Conservation (phyloP, 2,113 vertebrate genomes). For the Pelodiscus sinensis region DNA sequence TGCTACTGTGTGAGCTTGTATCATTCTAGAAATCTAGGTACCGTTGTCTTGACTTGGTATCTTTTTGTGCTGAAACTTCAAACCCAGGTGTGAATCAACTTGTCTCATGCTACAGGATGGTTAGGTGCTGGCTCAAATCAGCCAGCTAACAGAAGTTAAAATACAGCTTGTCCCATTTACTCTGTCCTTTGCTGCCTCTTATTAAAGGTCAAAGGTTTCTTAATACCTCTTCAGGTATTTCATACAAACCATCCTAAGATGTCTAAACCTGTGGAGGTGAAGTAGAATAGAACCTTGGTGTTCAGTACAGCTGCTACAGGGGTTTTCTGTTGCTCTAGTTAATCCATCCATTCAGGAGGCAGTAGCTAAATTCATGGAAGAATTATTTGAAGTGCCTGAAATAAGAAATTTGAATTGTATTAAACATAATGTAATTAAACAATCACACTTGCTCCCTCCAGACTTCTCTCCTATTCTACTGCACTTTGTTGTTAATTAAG, state of each 20-base stretch:
- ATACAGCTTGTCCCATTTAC: background rate
- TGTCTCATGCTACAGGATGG: background rate
- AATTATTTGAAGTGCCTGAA: background rate
- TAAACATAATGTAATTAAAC: background rate
- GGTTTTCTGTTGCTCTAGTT: background rate
- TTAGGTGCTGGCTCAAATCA: background rate
- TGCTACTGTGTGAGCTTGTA: background rate
- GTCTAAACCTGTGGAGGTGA: background rate
- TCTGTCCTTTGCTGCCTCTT: background rate
- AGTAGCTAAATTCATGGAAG: background rate
- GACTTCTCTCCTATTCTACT: background rate
- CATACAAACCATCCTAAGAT: background rate
- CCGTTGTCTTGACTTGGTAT: background rate
- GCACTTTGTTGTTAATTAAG: background rate
- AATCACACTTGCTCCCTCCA: accelerated
- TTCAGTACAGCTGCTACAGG: background rate
- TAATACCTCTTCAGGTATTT: background rate
- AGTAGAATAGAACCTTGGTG: background rate
- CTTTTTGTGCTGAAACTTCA: background rate
- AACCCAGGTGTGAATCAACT: background rate
- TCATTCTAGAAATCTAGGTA: background rate
- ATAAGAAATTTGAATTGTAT: background rate
- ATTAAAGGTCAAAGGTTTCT: background rate
- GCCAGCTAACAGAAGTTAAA: background rate
- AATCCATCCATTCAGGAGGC: background rate